Conservation (phyloP, 2,888 invertebrate genomes). For the Drosophila aldrichi region DNA sequence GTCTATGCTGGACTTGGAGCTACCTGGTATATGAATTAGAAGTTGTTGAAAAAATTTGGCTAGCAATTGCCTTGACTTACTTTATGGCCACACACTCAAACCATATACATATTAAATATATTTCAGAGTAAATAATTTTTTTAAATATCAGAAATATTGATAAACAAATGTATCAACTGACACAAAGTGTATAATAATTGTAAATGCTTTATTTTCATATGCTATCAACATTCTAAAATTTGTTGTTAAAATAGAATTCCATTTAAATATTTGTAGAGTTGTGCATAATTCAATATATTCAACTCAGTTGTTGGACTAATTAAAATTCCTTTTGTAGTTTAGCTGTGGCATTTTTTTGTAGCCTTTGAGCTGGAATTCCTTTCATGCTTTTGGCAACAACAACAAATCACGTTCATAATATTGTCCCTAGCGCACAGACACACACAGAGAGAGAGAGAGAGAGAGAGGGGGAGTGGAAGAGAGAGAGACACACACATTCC, state of each 20-base stretch:
- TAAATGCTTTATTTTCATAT: background rate
- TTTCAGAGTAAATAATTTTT: too few relatives aligned
- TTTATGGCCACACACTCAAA: too few relatives aligned
- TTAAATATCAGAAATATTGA: too few relatives aligned
- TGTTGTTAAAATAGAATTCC: background rate
- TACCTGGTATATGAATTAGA: background rate
- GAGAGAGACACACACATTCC: slow-evolving; percentile 26
- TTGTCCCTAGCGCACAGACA: background rate
- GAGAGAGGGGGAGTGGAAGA: background rate
- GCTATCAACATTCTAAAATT: background rate
- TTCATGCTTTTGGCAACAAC: slow-evolving; percentile 20
- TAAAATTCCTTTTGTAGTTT: slow-evolving; percentile 38
- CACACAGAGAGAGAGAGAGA: background rate
- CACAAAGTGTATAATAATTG: too few relatives aligned
- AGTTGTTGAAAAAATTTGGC: too few relatives aligned
- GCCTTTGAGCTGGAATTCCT: slow-evolving; percentile 32
- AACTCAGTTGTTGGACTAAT: slow-evolving; percentile 28
- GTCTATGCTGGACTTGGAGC: background rate
- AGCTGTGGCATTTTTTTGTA: slow-evolving; percentile 7
- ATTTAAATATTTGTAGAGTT: background rate
- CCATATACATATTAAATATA: too few relatives aligned
- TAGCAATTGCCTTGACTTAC: too few relatives aligned
- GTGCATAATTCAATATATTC: slow-evolving; percentile 4
- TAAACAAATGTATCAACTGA: too few relatives aligned
- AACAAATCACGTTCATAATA: slow-evolving; percentile 49